phyloP scores from a whole-genome alignment of 2,113 vertebrate genomes.

The Vireo altiloquus region DNA sequence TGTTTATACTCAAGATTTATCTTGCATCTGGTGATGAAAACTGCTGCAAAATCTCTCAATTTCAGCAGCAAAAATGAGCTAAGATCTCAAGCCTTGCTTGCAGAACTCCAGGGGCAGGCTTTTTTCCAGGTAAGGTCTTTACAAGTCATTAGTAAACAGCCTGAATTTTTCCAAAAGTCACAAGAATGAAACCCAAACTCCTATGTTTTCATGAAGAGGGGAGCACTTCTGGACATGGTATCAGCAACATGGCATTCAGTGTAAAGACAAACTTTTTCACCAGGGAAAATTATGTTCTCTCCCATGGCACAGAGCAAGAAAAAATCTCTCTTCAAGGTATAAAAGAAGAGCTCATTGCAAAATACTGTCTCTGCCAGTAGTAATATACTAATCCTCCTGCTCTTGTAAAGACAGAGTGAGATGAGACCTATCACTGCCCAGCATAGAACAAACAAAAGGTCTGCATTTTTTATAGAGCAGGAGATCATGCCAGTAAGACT shows the following conservation, averaged over 20 bases:
- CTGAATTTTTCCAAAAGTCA: not conserved
- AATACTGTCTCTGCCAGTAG: not conserved
- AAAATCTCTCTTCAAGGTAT: not conserved
- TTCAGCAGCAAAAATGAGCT: not conserved
- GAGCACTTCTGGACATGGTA: not conserved
- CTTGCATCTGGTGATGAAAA: not conserved
- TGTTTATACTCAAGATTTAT: not conserved
- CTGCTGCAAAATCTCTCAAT: not conserved
- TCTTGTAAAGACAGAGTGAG: not conserved
- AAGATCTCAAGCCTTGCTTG: not conserved
- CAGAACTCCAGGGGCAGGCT: too few species aligned
- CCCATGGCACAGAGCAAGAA: not conserved
- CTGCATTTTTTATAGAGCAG: not conserved
- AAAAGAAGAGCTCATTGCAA: not conserved
- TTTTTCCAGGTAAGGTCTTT: not conserved
- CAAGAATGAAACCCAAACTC: not conserved
- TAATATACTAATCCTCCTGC: not conserved
- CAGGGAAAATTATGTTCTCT: not conserved
- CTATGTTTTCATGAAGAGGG: not conserved
- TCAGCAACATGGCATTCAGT: not conserved
- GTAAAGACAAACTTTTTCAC: not conserved
- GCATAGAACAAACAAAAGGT: not conserved
- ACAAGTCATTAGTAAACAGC: not conserved
- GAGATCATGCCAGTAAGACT: not conserved
- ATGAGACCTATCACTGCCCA: rapidly evolving